A percentile compares a stretch with the other conserved stretches of the same genome.
phyloP scores from a whole-genome alignment of 2,888 invertebrate species.

The Caenorhabditis macrosperma region DNA sequence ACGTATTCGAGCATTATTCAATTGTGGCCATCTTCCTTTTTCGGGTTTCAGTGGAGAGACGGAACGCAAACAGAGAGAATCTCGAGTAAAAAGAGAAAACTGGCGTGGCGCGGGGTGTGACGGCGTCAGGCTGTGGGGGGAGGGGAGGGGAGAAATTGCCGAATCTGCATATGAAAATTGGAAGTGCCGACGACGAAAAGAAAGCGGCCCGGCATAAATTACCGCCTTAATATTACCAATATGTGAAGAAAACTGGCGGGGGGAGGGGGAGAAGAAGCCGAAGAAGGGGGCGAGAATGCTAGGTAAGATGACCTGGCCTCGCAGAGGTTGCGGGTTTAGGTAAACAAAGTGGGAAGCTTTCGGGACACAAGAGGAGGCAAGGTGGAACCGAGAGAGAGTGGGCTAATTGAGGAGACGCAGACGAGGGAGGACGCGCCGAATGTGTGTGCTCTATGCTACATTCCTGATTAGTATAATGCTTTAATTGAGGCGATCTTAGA shows the following conservation, averaged over 20 bases:
- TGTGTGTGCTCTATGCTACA: constrained; percentile 30
- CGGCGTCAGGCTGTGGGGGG: too few relatives aligned
- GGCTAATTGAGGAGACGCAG: constrained; percentile 52
- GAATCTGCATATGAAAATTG: constrained; percentile 55
- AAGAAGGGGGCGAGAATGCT: constrained; percentile 33
- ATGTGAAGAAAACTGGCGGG: too few relatives aligned
- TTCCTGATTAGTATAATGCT: constrained; percentile 50
- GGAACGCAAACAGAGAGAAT: constrained; percentile 31
- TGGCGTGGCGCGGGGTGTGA: too few relatives aligned
- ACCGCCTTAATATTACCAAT: too few relatives aligned
- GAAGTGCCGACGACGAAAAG: constrained; percentile 1
- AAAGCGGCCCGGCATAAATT: constrained; percentile 11
- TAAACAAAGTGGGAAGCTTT: constrained; percentile 49
- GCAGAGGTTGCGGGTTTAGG: constrained; percentile 38
- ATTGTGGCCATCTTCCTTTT: neutral
- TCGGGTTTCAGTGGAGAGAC: neutral
- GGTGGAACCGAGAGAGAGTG: constrained; percentile 9
- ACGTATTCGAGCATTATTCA: constrained; percentile 16
- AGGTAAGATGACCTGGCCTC: constrained; percentile 51
- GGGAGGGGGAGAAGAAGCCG: constrained; percentile 39
- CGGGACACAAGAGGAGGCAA: constrained; percentile 2
- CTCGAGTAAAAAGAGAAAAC: constrained; percentile 29
- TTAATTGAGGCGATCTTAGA: constrained; percentile 18
- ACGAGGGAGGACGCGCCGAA: constrained; percentile 28
- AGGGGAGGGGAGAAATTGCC: constrained; percentile 3